phyloP scores from a whole-genome alignment of 2,113 vertebrate genomes.

The Microcebus tavaratra region DNA sequence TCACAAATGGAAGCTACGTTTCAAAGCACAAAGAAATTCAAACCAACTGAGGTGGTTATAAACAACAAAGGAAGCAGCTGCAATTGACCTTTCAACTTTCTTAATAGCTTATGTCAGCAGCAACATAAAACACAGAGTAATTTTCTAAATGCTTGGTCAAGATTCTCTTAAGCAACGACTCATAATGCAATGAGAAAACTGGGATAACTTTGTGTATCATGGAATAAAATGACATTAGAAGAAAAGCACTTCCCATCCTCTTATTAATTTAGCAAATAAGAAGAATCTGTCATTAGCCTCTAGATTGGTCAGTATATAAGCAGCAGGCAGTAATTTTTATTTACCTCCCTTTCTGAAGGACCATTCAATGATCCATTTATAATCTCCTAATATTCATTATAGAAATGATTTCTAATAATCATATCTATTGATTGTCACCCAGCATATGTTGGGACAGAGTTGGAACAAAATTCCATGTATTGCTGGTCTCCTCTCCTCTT shows the following conservation, averaged over 20 bases:
- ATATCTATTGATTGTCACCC: background rate
- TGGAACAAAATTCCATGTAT: background rate
- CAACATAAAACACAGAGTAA: background rate
- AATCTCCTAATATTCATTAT: background rate
- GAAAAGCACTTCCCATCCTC: background rate
- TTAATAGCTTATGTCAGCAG: background rate
- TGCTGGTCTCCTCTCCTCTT: no score
- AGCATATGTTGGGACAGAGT: background rate
- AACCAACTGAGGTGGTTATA: background rate
- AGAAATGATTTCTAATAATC: background rate
- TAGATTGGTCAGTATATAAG: background rate
- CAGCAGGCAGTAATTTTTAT: background rate
- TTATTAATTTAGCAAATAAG: background rate
- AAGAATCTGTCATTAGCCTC: background rate
- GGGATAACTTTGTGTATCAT: background rate
- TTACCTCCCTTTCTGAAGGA: background rate
- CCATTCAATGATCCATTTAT: background rate
- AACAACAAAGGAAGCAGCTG: background rate
- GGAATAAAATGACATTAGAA: background rate
- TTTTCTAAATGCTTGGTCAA: background rate
- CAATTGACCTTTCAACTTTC: background rate
- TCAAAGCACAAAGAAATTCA: background rate
- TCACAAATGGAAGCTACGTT: background rate
- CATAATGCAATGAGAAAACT: background rate
- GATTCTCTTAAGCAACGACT: constrained; percentile 4